Evolutionary conservation across 1,140 invertebrate genomes (phyloP).

Genomic region (Halesus radiatus): DNA sequence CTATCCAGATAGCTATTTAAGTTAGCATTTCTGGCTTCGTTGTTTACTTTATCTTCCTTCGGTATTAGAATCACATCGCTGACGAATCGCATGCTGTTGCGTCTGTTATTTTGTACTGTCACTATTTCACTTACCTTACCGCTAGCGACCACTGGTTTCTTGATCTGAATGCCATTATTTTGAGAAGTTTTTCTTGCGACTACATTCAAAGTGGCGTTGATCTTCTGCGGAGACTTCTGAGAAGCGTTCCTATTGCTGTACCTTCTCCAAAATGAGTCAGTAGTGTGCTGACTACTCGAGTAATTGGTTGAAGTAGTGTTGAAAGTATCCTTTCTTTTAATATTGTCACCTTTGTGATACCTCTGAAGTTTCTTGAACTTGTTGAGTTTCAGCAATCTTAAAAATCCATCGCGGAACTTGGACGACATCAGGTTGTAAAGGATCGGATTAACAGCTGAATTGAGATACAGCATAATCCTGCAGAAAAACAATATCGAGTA

Average conservation of each 20-base stretch:
- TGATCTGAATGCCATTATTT: slow-evolving; percentile 58
- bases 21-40: slow-evolving; percentile 33
- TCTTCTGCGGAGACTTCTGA: slow-evolving; percentile 63
- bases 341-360: slow-evolving; percentile 64
- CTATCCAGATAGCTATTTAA: slow-evolving; percentile 50
- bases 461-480: slow-evolving; percentile 89
- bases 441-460: slow-evolving; percentile 92
- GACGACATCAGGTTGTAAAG: slow-evolving; percentile 93
- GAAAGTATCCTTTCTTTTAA: slow-evolving; percentile 68
- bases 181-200: slow-evolving; percentile 63
- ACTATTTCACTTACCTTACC: slow-evolving; percentile 67
- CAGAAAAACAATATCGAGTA: slow-evolving; percentile 90
- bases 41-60: slow-evolving; percentile 59
- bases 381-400: slow-evolving; percentile 72
- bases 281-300: slow-evolving; percentile 68
- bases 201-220: slow-evolving; percentile 63
- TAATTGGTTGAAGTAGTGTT: slow-evolving; percentile 69
- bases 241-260: slow-evolving; percentile 65
- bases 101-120: slow-evolving; percentile 66
- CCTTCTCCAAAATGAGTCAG: slow-evolving; percentile 69
- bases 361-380: slow-evolving; percentile 65
- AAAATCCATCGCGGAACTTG: slow-evolving; percentile 89
- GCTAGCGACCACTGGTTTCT: slow-evolving; percentile 58
- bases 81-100: slow-evolving; percentile 70
- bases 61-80: slow-evolving; percentile 62